Percentiles rank a stretch among this genome's conserved stretches.
Evolutionary conservation across 2,113 vertebrate species (phyloP).

Genomic region (Erpornis zantholeuca): DNA sequence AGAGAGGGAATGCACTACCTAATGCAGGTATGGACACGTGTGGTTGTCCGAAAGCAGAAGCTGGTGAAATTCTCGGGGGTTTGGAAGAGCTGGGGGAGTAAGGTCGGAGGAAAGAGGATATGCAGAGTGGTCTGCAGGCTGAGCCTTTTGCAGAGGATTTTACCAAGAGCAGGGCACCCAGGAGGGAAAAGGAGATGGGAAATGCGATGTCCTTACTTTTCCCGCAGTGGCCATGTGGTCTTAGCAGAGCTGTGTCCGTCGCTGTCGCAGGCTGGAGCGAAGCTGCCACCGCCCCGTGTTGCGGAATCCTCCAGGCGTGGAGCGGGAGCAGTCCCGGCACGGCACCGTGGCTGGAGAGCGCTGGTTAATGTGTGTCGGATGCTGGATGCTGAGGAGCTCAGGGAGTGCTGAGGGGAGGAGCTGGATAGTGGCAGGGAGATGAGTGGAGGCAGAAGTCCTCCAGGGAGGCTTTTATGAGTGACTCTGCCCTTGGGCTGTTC

Average conservation of each 20-base stretch:
- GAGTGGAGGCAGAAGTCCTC: too few species aligned
- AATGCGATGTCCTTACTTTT: not conserved
- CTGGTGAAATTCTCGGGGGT: not conserved
- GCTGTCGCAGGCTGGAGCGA: not conserved
- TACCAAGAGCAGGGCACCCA: not conserved
- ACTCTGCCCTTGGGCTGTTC: too few species aligned
- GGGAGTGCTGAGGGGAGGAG: not conserved
- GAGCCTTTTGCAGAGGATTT: not conserved
- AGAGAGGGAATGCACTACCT: not conserved
- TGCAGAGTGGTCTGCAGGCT: not conserved
- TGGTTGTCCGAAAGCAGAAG: not conserved
- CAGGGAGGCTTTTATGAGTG: too few species aligned
- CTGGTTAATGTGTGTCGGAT: not conserved
- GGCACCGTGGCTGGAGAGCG: rapidly evolving
- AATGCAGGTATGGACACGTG: rapidly evolving
- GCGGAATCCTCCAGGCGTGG: rapidly evolving
- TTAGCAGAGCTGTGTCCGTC: not conserved
- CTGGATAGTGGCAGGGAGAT: not conserved
- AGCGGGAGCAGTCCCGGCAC: not conserved
- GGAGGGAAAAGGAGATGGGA: not conserved
- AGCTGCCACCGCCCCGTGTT: rapidly evolving
- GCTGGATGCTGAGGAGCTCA: not conserved
- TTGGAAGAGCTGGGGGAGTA: not conserved
- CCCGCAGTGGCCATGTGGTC: slow-evolving; percentile 56
- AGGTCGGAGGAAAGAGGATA: not conserved